Conservation (phyloP, 2,888 invertebrate species). For the Drosophila stalkeri region DNA sequence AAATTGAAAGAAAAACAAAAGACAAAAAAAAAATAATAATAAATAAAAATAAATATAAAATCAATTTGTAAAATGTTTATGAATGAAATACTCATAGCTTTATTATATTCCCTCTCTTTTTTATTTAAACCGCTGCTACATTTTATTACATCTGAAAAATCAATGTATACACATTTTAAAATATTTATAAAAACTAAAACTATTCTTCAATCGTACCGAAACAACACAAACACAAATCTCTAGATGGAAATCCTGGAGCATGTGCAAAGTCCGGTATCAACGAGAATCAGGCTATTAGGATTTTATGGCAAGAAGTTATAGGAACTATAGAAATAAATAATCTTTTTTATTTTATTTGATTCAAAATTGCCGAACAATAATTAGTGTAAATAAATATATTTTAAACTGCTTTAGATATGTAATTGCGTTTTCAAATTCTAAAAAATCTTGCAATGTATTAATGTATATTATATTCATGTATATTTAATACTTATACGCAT, state of each 20-base stretch:
- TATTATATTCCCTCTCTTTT: constrained; percentile 61
- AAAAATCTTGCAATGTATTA: constrained; percentile 22
- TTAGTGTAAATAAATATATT: constrained; percentile 68
- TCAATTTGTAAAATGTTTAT: constrained; percentile 27
- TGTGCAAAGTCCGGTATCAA: constrained; percentile 85
- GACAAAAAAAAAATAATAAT: background rate
- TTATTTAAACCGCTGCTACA: constrained; percentile 58
- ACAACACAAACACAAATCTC: constrained; percentile 31
- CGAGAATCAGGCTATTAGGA: constrained; percentile 85
- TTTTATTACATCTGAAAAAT: constrained; percentile 41
- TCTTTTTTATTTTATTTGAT: constrained; percentile 31
- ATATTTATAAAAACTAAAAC: constrained; percentile 21
- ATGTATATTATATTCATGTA: constrained; percentile 29
- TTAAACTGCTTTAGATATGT: constrained; percentile 39
- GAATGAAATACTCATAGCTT: constrained; percentile 57
- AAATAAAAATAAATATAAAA: background rate
- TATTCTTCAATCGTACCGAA: constrained; percentile 45
- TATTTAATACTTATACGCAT: constrained; percentile 16
- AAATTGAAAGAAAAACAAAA: constrained; percentile 4
- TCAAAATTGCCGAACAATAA: constrained; percentile 59
- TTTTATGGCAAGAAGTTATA: constrained; percentile 85
- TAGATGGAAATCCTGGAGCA: constrained; percentile 85
- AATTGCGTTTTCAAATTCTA: constrained; percentile 47
- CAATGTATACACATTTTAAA: constrained; percentile 39
- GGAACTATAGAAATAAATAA: constrained; percentile 49